Evolutionary conservation across 2,113 vertebrate genomes (phyloP).

Genomic region (Nycticryphes semicollaris): DNA sequence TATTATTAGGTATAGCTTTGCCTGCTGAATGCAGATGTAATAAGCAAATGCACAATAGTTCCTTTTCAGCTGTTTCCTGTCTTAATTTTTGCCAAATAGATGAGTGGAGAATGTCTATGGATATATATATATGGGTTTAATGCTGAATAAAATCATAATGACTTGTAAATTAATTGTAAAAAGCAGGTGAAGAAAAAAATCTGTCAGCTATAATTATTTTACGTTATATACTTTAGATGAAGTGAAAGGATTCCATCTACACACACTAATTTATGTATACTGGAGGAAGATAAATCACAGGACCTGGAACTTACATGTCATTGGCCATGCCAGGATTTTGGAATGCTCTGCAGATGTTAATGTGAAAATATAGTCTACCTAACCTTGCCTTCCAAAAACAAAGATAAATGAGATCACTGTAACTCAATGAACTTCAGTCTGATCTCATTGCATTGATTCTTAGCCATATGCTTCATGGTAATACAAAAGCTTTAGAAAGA

Average conservation of each 20-base stretch:
- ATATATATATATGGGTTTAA: neutral
- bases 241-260: slow-evolving; percentile 13
- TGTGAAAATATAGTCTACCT: slow-evolving; percentile 28
- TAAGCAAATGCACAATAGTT: neutral
- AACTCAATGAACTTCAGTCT: neutral
- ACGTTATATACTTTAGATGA: neutral
- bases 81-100: neutral
- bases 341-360: slow-evolving; percentile 48
- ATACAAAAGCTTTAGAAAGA: neutral
- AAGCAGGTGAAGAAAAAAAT: slow-evolving; percentile 38
- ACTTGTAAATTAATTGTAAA: neutral
- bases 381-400: slow-evolving; percentile 8
- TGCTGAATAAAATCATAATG: slow-evolving; percentile 17
- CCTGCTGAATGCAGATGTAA: neutral
- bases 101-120: neutral
- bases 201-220: slow-evolving; percentile 9
- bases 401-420: neutral
- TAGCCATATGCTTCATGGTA: neutral
- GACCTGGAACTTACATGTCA: slow-evolving; percentile 7
- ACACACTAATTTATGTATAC: slow-evolving; percentile 4
- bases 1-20: neutral
- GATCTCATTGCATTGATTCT: neutral
- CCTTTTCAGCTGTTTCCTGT: neutral
- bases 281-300: slow-evolving; percentile 42
- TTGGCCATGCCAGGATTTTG: slow-evolving; percentile 34